A percentile compares a stretch with the other conserved stretches of the same genome.
phyloP scores from a whole-genome alignment of 2,113 vertebrate genomes.

The Salvelinus fontinalis region DNA sequence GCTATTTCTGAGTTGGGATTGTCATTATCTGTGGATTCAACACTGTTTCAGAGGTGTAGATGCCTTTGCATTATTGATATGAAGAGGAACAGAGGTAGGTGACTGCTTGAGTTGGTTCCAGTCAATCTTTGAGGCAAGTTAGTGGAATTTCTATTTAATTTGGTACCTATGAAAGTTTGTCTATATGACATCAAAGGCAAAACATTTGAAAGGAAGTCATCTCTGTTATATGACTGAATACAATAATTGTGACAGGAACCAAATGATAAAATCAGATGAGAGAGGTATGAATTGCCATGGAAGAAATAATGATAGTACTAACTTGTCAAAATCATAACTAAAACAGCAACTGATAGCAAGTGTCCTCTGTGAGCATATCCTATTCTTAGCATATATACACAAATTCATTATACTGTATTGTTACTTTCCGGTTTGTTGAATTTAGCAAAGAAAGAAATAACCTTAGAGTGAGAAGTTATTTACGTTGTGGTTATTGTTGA shows the following conservation, averaged over 20 bases:
- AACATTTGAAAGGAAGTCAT: constrained; percentile 65
- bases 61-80: constrained; percentile 6
- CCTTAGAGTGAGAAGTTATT: not conserved
- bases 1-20: not conserved
- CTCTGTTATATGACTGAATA: constrained; percentile 49
- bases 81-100: not conserved
- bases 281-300: constrained; percentile 42
- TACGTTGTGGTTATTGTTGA: not conserved
- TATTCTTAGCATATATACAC: not conserved
- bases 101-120: constrained; percentile 55
- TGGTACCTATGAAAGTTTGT: constrained; percentile 63
- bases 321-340: constrained; percentile 27
- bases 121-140: constrained; percentile 53
- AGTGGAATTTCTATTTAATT: constrained; percentile 65
- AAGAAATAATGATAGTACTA: constrained; percentile 46
- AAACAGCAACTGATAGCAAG: constrained; percentile 57
- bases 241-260: constrained; percentile 59
- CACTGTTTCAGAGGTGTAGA: not conserved
- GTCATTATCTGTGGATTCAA: constrained; percentile 1
- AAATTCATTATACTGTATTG: not conserved
- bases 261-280: constrained; percentile 61
- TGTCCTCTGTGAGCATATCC: constrained; percentile 31
- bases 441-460: not conserved
- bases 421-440: not conserved
- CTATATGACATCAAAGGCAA: constrained; percentile 61